phyloP scores from a whole-genome alignment of 2,888 invertebrate genomes.

The Volucella bombylans region DNA sequence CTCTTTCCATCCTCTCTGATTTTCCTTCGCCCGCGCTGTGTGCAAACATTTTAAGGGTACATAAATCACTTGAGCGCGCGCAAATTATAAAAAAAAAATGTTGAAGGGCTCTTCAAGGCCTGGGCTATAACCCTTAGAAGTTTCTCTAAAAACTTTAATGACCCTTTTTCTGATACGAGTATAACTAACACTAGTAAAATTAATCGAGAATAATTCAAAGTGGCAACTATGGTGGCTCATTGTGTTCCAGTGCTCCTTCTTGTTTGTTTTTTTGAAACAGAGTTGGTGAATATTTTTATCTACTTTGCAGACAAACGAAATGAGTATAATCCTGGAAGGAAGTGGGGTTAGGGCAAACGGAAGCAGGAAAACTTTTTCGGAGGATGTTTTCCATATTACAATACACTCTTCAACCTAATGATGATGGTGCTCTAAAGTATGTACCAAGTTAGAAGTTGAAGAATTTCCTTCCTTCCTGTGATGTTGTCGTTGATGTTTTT shows the following conservation, averaged over 20 bases:
- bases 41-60: no score
- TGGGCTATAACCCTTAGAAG: no score
- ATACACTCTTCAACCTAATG: constrained; percentile 23
- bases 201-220: no score
- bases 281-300: constrained; percentile 16
- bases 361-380: constrained; percentile 23
- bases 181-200: no score
- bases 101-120: no score
- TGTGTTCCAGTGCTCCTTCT: not conserved
- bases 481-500: not conserved
- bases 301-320: constrained; percentile 14
- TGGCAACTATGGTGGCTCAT: not conserved
- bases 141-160: no score
- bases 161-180: no score
- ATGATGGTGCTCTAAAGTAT: constrained; percentile 34
- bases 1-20: no score
- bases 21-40: no score
- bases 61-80: no score
- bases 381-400: constrained; percentile 55
- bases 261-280: not conserved
- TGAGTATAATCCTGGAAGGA: constrained; percentile 44
- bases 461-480: not conserved
- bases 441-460: not conserved
- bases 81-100: no score
- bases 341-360: not conserved